Percentiles rank a stretch among this genome's conserved stretches.
phyloP scores from a whole-genome alignment of 2,113 vertebrate genomes.

The Ophiodon elongatus region DNA sequence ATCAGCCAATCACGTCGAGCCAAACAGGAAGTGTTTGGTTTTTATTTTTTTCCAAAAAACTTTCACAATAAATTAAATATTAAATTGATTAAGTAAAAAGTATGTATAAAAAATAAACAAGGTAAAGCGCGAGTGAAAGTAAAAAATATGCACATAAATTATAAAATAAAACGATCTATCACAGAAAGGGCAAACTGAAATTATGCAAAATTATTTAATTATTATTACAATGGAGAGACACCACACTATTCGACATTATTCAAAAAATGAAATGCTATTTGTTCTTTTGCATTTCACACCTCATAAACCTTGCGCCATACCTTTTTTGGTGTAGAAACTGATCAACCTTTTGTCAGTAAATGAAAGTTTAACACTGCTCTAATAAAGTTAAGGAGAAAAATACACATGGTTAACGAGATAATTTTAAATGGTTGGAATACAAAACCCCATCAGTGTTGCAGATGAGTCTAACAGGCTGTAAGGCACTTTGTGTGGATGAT shows the following conservation, averaged over 20 bases:
- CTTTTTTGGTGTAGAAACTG: neutral
- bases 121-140: neutral
- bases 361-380: neutral
- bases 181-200: neutral
- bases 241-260: neutral
- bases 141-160: neutral
- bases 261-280: neutral
- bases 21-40: conserved; percentile 23
- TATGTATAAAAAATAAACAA: neutral
- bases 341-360: neutral
- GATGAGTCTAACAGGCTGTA: neutral
- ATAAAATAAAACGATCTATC: neutral
- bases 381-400: neutral
- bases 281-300: neutral
- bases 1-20: conserved; percentile 59
- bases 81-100: neutral
- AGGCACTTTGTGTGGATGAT: neutral
- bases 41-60: neutral
- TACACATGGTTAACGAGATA: neutral
- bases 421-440: neutral
- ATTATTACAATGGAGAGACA: neutral
- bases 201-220: neutral
- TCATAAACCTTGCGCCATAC: neutral
- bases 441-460: neutral
- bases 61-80: neutral